Percentiles rank a stretch among this genome's conserved stretches.
phyloP scores from a whole-genome alignment of 2,888 invertebrate genomes.

The Aromia moschata region DNA sequence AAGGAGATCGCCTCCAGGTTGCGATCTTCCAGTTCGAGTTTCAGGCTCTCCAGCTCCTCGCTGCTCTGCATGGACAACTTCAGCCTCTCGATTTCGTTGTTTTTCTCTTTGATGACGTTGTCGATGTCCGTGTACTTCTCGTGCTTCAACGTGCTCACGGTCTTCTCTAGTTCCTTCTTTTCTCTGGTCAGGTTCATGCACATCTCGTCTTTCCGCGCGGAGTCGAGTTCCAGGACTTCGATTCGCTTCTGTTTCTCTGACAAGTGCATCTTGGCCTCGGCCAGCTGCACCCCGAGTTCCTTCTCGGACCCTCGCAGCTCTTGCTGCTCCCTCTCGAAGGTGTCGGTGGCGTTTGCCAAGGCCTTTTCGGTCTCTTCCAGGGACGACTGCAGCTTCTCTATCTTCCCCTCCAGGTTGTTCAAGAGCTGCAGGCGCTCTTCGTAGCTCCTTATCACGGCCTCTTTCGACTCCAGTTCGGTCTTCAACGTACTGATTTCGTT shows the following conservation, averaged over 20 bases:
- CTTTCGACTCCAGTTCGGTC: conserved; percentile 69
- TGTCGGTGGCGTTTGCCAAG: conserved; percentile 63
- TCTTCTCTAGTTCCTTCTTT: conserved; percentile 66
- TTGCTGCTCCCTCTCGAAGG: conserved; percentile 66
- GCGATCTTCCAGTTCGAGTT: conserved; percentile 52
- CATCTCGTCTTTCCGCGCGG: conserved; percentile 68
- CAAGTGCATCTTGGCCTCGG: conserved; percentile 67
- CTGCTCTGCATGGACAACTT: conserved; percentile 61
- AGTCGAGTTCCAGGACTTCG: conserved; percentile 67
- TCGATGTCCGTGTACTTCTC: conserved; percentile 66
- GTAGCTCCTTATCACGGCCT: conserved; percentile 67
- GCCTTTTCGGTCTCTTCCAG: conserved; percentile 67
- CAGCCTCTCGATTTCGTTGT: conserved; percentile 64
- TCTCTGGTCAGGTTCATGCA: conserved; percentile 68
- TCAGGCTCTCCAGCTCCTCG: conserved; percentile 16
- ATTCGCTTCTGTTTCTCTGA: conserved; percentile 67
- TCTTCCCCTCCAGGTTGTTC: conserved; percentile 64
- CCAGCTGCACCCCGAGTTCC: conserved; percentile 66
- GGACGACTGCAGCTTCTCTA: conserved; percentile 67
- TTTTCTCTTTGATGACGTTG: conserved; percentile 67
- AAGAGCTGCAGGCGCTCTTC: conserved; percentile 68
- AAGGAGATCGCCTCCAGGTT: conserved; percentile 67
- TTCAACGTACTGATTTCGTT: conserved; percentile 63
- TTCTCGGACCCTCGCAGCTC: conserved; percentile 58
- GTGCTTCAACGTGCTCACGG: conserved; percentile 61